Base-by-base conservation (phyloP, 2,797 vertebrate genomes). In the Ambastaia sidthimunki region DNA sequence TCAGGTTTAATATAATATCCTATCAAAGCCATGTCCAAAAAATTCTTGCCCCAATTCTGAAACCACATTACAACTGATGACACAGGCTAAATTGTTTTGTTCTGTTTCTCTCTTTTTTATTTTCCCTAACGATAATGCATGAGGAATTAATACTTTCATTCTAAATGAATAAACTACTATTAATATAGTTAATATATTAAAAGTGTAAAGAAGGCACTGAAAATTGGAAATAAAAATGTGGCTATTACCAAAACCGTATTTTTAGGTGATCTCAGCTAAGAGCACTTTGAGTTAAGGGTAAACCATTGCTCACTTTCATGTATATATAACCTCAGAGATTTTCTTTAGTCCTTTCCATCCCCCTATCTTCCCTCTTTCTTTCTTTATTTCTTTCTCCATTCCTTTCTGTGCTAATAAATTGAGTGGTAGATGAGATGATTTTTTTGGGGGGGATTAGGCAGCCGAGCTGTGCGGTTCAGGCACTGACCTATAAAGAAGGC, bases 1-100 rank as follows among this genome's bases (percentile, higher is more conserved):
- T 94, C 94, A 94, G 92, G 87, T 93, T 93, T 91, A 94, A 92
- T 92, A 93, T 93, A 91, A 93, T 92, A 92, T 92, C 93, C 90
- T 93, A 93, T 93, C 93, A 92, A 85, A 91, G 90, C 91, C 92
- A 87, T 91, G 91, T 93, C 91, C 92, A 91, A 92, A 90, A 91
- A 91, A 90, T 88, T 89, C 90, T 89, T 92, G 91, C 91, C 91
- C 91, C 92, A 90, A 91, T 93, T 93, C 89, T 89, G 91, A 91
- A 91, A 89, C 90, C 92, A 90, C 91, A 89, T 80, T 89, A 90
- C 89, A 86, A 87, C 89, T 89, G 73, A 82, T 75, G 83, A 85
- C 83, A 76, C 41, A 66, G 80, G 78, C 69, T 80, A 76, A 75
- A 78, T 73, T 28, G 28, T 28, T 28, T 28, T 28, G 28, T 28